phyloP scores from a whole-genome alignment of 2,888 invertebrate species.

The Macrophya annulata region DNA sequence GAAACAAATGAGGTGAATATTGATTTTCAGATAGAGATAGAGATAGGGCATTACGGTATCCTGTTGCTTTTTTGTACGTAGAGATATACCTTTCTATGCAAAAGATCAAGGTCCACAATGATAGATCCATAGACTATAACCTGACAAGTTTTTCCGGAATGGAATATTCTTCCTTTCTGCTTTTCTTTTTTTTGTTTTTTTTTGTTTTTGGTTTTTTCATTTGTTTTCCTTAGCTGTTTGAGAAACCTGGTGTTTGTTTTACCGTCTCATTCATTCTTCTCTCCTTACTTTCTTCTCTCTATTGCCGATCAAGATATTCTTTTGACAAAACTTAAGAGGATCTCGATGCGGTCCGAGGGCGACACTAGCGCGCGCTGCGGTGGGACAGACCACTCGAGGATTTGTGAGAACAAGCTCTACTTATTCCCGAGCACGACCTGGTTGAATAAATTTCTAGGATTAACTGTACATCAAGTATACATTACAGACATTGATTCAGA shows the following conservation, averaged over 20 bases:
- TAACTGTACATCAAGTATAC: slow-evolving; percentile 57
- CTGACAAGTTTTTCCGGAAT: neutral
- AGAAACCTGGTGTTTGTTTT: neutral
- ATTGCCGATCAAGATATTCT: slow-evolving; percentile 1
- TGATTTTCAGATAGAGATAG: slow-evolving; percentile 47
- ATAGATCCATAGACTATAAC: slow-evolving; percentile 11
- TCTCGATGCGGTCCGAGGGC: slow-evolving; percentile 14
- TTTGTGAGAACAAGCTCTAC: slow-evolving; percentile 53
- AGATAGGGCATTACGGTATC: neutral
- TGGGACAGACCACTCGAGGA: slow-evolving; percentile 42
- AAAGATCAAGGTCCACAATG: neutral
- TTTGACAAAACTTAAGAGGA: slow-evolving; percentile 11
- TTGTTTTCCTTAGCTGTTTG: neutral
- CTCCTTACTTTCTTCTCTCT: neutral
- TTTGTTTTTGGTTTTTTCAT: neutral
- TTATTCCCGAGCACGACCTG: slow-evolving; percentile 56
- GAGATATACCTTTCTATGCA: neutral
- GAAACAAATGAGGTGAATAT: slow-evolving; percentile 49
- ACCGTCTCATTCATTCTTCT: neutral
- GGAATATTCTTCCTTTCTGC: neutral
- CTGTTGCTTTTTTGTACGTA: slow-evolving; percentile 10
- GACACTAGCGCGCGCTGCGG: slow-evolving; percentile 23
- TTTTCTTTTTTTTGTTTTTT: too few species aligned
- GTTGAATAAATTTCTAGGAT: slow-evolving; percentile 62
- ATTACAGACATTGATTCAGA: slow-evolving; percentile 53